Conservation (phyloP, 2,797 vertebrate species). For the Darevskia nairensis region DNA sequence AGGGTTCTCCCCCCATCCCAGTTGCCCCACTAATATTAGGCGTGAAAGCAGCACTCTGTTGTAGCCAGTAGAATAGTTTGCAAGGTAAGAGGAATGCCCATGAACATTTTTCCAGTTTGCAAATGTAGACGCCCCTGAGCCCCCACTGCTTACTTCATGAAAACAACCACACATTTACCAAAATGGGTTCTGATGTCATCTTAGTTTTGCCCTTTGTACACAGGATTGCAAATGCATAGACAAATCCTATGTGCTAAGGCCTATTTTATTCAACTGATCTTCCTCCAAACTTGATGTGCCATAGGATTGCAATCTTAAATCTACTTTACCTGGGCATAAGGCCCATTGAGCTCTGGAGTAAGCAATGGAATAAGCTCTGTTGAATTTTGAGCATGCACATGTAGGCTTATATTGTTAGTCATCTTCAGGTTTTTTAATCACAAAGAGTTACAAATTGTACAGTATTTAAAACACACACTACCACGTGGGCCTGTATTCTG, state of each 20-base stretch:
- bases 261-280: not conserved
- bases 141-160: not conserved
- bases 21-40: no score
- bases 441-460: not conserved
- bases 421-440: not conserved
- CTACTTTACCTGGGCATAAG: not conserved
- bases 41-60: not conserved
- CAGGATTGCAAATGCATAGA: not conserved
- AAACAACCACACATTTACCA: not conserved
- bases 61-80: no score
- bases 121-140: not conserved
- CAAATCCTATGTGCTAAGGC: not conserved
- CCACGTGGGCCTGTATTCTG: constrained; percentile 7
- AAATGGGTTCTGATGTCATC: not conserved
- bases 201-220: not conserved
- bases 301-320: not conserved
- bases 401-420: not conserved
- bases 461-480: not conserved
- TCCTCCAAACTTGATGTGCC: not conserved
- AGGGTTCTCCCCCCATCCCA: no score
- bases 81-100: no score
- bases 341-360: not conserved
- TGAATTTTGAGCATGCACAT: not conserved
- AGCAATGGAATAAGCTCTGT: not conserved
- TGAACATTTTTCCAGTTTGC: no score